Percentiles rank a stretch among this genome's conserved stretches.
phyloP scores from a whole-genome alignment of 2,797 vertebrate species.

The Dicrostonyx torquatus region DNA sequence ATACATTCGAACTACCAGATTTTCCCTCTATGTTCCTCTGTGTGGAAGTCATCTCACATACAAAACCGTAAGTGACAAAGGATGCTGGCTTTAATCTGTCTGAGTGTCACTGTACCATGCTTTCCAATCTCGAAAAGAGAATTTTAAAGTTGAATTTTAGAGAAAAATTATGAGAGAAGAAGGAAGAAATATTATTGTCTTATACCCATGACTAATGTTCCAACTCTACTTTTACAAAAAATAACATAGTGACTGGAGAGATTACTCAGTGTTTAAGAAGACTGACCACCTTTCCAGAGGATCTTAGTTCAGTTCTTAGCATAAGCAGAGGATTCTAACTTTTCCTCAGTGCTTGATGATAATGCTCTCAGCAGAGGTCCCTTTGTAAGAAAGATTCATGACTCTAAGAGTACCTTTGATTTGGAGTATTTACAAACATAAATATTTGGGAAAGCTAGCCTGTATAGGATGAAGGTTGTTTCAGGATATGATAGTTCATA shows the following conservation, averaged over 20 bases:
- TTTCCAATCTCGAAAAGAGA: neutral
- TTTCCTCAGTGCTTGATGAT: neutral
- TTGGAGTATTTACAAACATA: neutral
- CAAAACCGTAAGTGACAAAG: neutral
- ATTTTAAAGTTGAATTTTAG: neutral
- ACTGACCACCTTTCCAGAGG: neutral
- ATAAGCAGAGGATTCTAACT: neutral
- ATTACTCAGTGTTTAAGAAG: neutral
- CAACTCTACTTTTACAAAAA: neutral
- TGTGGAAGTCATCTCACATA: neutral
- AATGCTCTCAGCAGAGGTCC: neutral
- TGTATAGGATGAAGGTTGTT: neutral
- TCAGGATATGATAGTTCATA: neutral
- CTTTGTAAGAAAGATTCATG: fast-evolving
- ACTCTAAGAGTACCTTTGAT: fast-evolving
- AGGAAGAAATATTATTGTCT: neutral
- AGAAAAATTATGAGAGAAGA: neutral
- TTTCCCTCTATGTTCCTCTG: fast-evolving
- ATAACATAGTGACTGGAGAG: neutral
- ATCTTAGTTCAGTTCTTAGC: neutral
- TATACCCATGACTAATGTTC: neutral
- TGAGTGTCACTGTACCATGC: neutral
- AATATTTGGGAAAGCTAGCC: neutral
- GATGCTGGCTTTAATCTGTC: neutral
- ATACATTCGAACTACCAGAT: neutral